phyloP scores from a whole-genome alignment of 1,140 invertebrate species.

The Brachionus angularis region DNA sequence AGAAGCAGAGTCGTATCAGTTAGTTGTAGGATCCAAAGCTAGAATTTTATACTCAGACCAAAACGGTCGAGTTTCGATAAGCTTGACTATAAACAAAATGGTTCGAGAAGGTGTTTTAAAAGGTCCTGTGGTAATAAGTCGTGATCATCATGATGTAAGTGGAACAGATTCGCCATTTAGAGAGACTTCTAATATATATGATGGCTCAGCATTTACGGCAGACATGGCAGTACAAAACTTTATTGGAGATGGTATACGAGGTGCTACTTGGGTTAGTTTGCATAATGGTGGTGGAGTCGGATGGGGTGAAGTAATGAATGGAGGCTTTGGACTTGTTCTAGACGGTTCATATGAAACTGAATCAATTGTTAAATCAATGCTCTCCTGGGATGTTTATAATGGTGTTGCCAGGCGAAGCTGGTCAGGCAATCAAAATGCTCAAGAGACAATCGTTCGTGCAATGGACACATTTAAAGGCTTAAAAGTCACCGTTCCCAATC shows the following conservation, averaged over 20 bases:
- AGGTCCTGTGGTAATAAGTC: slow-evolving; percentile 64
- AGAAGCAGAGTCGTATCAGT: slow-evolving; percentile 62
- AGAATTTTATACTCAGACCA: slow-evolving; percentile 67
- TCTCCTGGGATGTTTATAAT: slow-evolving; percentile 69
- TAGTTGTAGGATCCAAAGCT: slow-evolving; percentile 67
- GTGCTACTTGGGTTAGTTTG: slow-evolving; percentile 68
- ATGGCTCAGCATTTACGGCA: slow-evolving; percentile 67
- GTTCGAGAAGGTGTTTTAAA: slow-evolving; percentile 48
- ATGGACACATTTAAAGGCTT: slow-evolving; percentile 60
- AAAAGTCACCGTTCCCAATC: slow-evolving; percentile 61
- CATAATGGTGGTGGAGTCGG: slow-evolving; percentile 70
- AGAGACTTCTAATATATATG: slow-evolving; percentile 68
- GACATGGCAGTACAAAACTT: slow-evolving; percentile 70
- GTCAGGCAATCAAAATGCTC: slow-evolving; percentile 61
- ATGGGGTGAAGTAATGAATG: slow-evolving; percentile 70
- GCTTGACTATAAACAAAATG: slow-evolving; percentile 17
- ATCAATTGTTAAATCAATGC: slow-evolving; percentile 59
- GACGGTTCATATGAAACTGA: slow-evolving; percentile 64
- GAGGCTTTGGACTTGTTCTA: slow-evolving; percentile 67
- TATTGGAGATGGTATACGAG: slow-evolving; percentile 66
- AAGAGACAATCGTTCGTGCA: slow-evolving; percentile 59
- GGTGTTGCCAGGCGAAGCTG: slow-evolving; percentile 61
- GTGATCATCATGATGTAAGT: slow-evolving; percentile 70
- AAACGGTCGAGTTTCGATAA: slow-evolving; percentile 59
- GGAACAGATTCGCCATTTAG: slow-evolving; percentile 68